phyloP scores from a whole-genome alignment of 2,888 invertebrate species.

The Deroplatys truncata region DNA sequence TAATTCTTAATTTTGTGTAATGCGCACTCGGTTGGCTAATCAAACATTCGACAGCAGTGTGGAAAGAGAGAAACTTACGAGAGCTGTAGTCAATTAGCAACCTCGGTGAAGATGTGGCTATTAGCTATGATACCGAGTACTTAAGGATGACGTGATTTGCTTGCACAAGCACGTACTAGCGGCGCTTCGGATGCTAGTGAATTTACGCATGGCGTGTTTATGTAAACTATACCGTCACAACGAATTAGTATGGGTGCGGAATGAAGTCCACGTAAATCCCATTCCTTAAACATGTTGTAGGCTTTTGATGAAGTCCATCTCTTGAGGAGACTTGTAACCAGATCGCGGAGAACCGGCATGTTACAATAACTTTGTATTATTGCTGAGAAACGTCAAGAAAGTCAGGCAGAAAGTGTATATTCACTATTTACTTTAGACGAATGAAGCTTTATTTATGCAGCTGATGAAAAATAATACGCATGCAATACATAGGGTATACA shows the following conservation, averaged over 20 bases:
- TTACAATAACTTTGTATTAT: too few relatives aligned
- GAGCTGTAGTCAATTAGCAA: neutral
- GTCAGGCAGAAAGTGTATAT: too few relatives aligned
- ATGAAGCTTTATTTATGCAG: too few relatives aligned
- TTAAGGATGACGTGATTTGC: neutral
- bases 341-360: too few relatives aligned
- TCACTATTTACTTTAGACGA: too few relatives aligned
- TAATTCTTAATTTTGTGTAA: neutral
- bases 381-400: too few relatives aligned
- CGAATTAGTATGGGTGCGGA: neutral
- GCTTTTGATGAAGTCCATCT: too few relatives aligned
- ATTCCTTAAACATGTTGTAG: too few relatives aligned
- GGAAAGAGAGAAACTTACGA: neutral
- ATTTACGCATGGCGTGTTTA: neutral
- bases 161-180: neutral
- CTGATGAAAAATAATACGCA: too few relatives aligned
- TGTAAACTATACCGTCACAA: neutral
- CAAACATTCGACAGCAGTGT: neutral
- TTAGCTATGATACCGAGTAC: neutral
- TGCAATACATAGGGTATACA: too few relatives aligned
- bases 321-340: too few relatives aligned
- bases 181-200: neutral
- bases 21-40: neutral
- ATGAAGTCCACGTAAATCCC: too few relatives aligned
- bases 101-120: neutral